Evolutionary conservation across 2,888 invertebrate genomes (phyloP).

Genomic region (Unio pictorum): DNA sequence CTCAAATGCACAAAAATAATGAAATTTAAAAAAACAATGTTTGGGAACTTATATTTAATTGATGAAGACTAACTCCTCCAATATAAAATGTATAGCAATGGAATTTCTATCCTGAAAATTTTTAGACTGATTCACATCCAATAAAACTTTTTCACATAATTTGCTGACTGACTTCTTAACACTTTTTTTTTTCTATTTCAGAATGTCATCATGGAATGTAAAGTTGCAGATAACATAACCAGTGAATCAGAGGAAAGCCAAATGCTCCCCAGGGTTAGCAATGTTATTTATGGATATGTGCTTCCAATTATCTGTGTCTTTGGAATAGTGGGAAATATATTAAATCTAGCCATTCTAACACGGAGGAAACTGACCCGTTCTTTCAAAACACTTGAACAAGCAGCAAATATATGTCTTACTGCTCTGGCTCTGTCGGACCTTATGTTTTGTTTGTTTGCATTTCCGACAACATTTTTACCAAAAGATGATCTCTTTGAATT

Average conservation of each 20-base stretch:
- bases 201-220: conserved; percentile 21
- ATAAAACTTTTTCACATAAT: too few species aligned
- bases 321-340: conserved; percentile 84
- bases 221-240: conserved; percentile 23
- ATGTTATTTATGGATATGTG: conserved; percentile 67
- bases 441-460: conserved; percentile 74
- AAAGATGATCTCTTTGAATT: conserved; percentile 76
- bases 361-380: conserved; percentile 71
- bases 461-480: conserved; percentile 74
- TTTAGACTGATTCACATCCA: too few species aligned
- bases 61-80: too few species aligned
- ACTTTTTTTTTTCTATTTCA: conserved; percentile 11
- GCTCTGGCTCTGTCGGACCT: conserved; percentile 86
- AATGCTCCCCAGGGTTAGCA: conserved; percentile 39
- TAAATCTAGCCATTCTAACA: conserved; percentile 85
- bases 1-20: too few species aligned
- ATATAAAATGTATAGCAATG: too few species aligned
- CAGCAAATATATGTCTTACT: conserved; percentile 82
- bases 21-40: too few species aligned
- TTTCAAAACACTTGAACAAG: conserved; percentile 82
- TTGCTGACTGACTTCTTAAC: neutral
- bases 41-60: too few species aligned
- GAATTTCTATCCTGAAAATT: too few species aligned
- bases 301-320: conserved; percentile 81
- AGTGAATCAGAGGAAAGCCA: conserved; percentile 21